Evolutionary conservation across 2,888 invertebrate species (phyloP).

Genomic region (Hecatera dysodea): DNA sequence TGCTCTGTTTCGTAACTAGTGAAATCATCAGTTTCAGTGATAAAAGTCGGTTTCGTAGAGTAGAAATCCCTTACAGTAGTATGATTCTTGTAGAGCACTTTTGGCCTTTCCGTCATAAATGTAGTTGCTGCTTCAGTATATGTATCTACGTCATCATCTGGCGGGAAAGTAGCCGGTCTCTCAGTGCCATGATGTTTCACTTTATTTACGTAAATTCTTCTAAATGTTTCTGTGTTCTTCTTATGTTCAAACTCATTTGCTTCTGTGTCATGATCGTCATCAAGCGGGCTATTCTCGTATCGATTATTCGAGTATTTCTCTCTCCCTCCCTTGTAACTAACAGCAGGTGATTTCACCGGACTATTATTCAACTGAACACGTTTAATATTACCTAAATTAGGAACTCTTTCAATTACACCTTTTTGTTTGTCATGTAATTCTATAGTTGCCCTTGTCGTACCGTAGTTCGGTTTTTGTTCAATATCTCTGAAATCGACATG

Average conservation of each 20-base stretch:
- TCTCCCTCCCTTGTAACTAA: constrained; percentile 38
- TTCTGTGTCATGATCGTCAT: constrained; percentile 4
- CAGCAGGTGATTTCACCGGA: constrained; percentile 71
- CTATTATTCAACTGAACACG: constrained; percentile 70
- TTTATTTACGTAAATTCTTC: constrained; percentile 50
- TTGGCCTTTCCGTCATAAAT: constrained; percentile 21
- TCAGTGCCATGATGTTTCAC: constrained; percentile 31
- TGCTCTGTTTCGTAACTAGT: constrained; percentile 18
- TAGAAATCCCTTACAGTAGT: constrained; percentile 16
- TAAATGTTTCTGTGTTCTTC: constrained; percentile 14
- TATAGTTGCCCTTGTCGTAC: constrained; percentile 14
- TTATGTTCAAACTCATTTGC: constrained; percentile 12
- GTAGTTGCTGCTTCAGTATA: constrained; percentile 12
- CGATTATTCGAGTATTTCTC: constrained; percentile 19
- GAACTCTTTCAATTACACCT: constrained; percentile 73
- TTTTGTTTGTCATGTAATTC: constrained; percentile 32
- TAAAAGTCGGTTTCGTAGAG: constrained; percentile 33
- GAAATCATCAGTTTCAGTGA: constrained; percentile 38
- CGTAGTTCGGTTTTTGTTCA: constrained; percentile 25
- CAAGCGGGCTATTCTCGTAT: constrained; percentile 17
- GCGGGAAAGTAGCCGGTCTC: constrained; percentile 22
- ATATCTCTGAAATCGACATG: constrained; percentile 34
- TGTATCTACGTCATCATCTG: constrained; percentile 18
- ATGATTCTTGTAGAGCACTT: constrained; percentile 18
- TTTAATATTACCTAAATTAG: constrained; percentile 73